Percentiles rank a stretch among this genome's conserved stretches.
phyloP scores from a whole-genome alignment of 2,888 invertebrate genomes.

The Coleophora deauratella region DNA sequence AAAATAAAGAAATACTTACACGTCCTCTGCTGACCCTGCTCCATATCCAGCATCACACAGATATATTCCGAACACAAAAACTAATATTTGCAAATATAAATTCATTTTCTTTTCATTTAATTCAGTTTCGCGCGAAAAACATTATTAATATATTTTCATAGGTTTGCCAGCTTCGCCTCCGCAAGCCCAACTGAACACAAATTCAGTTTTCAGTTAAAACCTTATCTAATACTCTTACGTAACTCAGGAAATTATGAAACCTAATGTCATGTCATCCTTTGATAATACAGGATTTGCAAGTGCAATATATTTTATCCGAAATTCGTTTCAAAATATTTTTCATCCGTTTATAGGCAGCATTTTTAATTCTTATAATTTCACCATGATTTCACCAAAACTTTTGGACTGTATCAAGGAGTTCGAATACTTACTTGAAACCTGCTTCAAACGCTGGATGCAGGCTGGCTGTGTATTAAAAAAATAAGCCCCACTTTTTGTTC shows the following conservation, averaged over 20 bases:
- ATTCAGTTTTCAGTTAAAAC: slow-evolving; percentile 22
- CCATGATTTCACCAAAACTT: no score
- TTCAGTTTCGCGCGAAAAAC: no score
- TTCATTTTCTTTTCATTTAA: slow-evolving; percentile 25
- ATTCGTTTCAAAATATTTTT: no score
- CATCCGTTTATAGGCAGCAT: no score
- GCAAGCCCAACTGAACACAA: slow-evolving; percentile 42
- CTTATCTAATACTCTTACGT: slow-evolving; percentile 31
- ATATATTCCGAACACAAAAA: slow-evolving; percentile 38
- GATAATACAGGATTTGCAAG: slow-evolving; percentile 28
- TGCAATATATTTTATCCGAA: slow-evolving; percentile 6
- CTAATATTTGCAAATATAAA: slow-evolving; percentile 33
- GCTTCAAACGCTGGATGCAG: no score
- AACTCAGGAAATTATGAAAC: slow-evolving; percentile 34
- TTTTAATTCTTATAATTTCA: no score
- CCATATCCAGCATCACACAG: slow-evolving; percentile 45
- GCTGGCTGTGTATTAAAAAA: no score
- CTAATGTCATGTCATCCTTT: slow-evolving; percentile 32
- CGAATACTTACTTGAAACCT: no score
- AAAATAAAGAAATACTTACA: slow-evolving; percentile 30
- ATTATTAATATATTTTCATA: slow-evolving; percentile 10
- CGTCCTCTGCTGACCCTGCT: slow-evolving; percentile 20
- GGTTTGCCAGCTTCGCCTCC: slow-evolving; percentile 36
- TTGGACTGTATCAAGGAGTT: no score
- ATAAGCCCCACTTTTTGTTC: no score